Conservation (phyloP, 2,888 invertebrate genomes). For the Platypus cylindrus region DNA sequence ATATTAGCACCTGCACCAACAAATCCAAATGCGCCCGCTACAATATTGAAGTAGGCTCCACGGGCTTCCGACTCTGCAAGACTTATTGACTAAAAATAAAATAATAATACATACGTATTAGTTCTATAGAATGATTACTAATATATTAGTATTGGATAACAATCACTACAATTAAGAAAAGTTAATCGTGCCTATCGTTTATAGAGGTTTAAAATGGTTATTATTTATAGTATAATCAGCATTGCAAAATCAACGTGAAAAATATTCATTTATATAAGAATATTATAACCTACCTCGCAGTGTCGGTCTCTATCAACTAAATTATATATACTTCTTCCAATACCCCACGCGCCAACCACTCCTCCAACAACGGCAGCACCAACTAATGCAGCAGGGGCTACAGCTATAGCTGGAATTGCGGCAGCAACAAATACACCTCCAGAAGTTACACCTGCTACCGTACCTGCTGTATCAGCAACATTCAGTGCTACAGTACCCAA, state of each 20-base stretch:
- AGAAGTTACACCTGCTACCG: conserved; percentile 30
- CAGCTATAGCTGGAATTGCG: conserved; percentile 36
- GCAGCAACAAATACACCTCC: conserved; percentile 42
- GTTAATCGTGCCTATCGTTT: too few relatives aligned
- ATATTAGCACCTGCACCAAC: conserved; percentile 42
- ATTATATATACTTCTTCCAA: conserved; percentile 39
- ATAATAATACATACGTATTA: too few relatives aligned
- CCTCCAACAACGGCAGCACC: conserved; percentile 13
- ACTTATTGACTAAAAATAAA: conserved; percentile 24
- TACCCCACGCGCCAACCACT: conserved; percentile 37
- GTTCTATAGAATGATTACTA: too few relatives aligned
- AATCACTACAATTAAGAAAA: neutral
- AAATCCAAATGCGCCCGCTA: conserved; percentile 43
- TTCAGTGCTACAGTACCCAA: conserved; percentile 21
- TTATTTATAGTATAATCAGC: too few relatives aligned
- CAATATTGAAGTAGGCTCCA: conserved; percentile 47
- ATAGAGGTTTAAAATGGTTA: too few relatives aligned
- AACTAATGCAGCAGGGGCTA: conserved; percentile 28
- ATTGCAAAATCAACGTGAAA: too few relatives aligned
- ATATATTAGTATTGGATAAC: too few relatives aligned
- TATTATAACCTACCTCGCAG: conserved; percentile 35
- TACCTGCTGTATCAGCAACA: conserved; percentile 24
- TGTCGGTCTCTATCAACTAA: conserved; percentile 39
- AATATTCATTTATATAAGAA: too few relatives aligned
- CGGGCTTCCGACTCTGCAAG: conserved; percentile 43